phyloP scores from a whole-genome alignment of 2,113 vertebrate species.

The Brachyhypopomus occidentalis region DNA sequence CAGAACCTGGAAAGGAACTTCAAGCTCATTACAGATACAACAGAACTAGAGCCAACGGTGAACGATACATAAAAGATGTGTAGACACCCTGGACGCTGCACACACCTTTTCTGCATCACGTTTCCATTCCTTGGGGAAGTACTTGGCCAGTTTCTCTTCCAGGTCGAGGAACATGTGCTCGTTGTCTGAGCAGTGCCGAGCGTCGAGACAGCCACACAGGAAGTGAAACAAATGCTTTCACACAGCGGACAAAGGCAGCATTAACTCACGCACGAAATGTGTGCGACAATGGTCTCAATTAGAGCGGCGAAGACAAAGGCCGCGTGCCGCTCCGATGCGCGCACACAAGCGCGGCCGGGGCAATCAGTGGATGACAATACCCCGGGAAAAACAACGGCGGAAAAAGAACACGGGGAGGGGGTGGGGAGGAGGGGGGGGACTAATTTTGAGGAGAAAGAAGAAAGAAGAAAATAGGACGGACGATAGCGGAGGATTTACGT shows the following conservation, averaged over 20 bases:
- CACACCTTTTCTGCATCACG: slow-evolving; percentile 78
- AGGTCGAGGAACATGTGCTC: slow-evolving; percentile 88
- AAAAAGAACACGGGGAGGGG: too few species aligned
- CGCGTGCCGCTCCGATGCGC: slow-evolving; percentile 52
- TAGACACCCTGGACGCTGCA: neutral
- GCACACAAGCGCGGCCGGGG: neutral
- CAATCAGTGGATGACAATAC: slow-evolving; percentile 5
- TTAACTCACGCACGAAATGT: slow-evolving; percentile 64
- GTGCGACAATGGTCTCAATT: slow-evolving; percentile 67
- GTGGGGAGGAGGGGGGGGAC: too few species aligned
- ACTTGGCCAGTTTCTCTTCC: slow-evolving; percentile 86
- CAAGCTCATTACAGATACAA: too few species aligned
- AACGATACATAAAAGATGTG: too few species aligned
- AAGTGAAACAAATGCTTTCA: slow-evolving; percentile 59
- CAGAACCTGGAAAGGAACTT: too few species aligned
- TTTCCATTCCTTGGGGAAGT: slow-evolving; percentile 89
- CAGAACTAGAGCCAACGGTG: too few species aligned
- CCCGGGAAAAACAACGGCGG: too few species aligned
- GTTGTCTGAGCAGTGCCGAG: slow-evolving; percentile 74
- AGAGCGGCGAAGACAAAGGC: slow-evolving; percentile 38
- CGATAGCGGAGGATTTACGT: too few species aligned
- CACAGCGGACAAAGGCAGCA: slow-evolving; percentile 61
- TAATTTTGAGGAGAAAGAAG: too few species aligned
- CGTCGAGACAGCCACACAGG: slow-evolving; percentile 48
- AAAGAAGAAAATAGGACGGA: too few species aligned